Base-by-base conservation (phyloP, 2,113 vertebrate species). In the Centropus bengalensis region DNA sequence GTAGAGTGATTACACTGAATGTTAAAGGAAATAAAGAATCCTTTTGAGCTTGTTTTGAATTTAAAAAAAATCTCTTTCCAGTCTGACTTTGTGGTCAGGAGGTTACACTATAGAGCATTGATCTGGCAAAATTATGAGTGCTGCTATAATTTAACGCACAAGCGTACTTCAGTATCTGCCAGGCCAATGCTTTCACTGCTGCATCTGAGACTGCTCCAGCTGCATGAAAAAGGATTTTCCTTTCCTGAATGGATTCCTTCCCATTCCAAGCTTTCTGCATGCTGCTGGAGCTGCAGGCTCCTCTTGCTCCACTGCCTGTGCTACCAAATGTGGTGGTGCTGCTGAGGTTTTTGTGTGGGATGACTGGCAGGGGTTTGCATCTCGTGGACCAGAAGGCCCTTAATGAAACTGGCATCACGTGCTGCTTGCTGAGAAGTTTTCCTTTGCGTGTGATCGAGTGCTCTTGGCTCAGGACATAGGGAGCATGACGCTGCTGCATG, bases 1-100 rank as follows among this genome's bases (percentile, higher is more conserved):
- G 1, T 6, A 5, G 63, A 47, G 36, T 12, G 66, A 60, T 78
- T 60, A 56, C 78, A 51, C 19, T 9, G 49, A n/a, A 66, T 19
- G 14, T 60, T 76, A 19, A 20, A 51, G 5, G n/a, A 13, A 51
- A 75, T 28, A 73, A 91, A 89, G 36, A 75, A 47, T 69, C 71
- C 59, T 80, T 91, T 58, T 82, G 82, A 95, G 84, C 63, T 66
- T 59, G 42, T 59, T 56, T 22, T 76, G 78, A 54, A 45, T 67
- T 27, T 10, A 2, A 47, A 59, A 32, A 32, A 15, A 22, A 8
- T 5, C 60, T 51, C 32, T 38, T 68, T 36, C 9, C 42, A 84
- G 73, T 32, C 33, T 47, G 22, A 17, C 78, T 26, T 28, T 23
- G 70, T 64, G 79, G 58, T 8, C 60, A n/a, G 74, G 82, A 42